These are phyloP conservation scores for Drosophila sordidula DNA, from an alignment of 2,888 invertebrate species.

Conservation along the genomic window DNA sequence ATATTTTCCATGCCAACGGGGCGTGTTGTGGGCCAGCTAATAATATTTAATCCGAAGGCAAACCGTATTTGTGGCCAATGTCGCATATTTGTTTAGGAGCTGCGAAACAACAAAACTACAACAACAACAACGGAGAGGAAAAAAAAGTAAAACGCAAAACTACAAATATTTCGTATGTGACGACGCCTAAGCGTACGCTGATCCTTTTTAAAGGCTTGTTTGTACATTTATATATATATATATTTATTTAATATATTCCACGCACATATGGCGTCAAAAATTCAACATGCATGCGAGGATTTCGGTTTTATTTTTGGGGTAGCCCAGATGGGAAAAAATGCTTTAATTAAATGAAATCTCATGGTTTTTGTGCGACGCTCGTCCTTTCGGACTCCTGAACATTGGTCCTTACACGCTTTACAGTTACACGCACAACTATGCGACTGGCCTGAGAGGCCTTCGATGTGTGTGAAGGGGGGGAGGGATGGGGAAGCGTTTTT, in stretches of 20 bases:
- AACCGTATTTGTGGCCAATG: constrained; percentile 50
- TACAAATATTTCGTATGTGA: constrained; percentile 40
- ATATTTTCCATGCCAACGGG: constrained; percentile 52
- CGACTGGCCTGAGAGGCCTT: constrained; percentile 8
- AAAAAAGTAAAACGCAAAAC: constrained; percentile 25
- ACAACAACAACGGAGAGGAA: constrained; percentile 1
- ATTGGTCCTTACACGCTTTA: constrained; percentile 68
- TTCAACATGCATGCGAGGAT: constrained; percentile 60
- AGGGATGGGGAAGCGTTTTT: constrained; percentile 15
- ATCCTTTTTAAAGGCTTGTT: constrained; percentile 61
- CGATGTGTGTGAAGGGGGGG: background rate
- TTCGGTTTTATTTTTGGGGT: constrained; percentile 20
- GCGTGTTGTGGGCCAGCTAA: constrained; percentile 30
- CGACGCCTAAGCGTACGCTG: constrained; percentile 27
- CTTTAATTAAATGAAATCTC: constrained; percentile 79
- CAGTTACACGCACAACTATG: constrained; percentile 79
- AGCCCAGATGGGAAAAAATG: constrained; percentile 44
- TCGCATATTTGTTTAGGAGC: constrained; percentile 61
- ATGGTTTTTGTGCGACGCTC: constrained; percentile 71
- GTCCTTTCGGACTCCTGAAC: constrained; percentile 34
- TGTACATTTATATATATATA: constrained; percentile 33
- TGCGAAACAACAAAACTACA: constrained; percentile 23
- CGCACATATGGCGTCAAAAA: constrained; percentile 78
- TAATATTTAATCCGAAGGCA: constrained; percentile 57
- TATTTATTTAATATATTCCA: constrained; percentile 73